Evolutionary conservation across 2,888 invertebrate genomes (phyloP).

Genomic region (Eledona agricola): DNA sequence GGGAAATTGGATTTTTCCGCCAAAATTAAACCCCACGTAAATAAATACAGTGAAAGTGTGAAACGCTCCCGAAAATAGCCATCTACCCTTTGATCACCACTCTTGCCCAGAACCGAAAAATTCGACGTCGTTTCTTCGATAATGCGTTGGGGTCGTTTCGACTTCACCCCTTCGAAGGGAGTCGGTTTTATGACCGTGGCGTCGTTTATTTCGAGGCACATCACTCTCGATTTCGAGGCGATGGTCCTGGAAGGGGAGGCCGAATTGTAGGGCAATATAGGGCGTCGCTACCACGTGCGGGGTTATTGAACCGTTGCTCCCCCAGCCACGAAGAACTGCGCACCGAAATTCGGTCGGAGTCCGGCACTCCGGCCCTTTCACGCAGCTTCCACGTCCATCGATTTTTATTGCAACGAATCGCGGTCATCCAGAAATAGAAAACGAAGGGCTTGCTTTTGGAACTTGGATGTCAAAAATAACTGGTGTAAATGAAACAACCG

Average conservation of each 20-base stretch:
- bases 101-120: no score
- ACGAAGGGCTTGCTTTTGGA: no score
- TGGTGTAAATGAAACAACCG: no score
- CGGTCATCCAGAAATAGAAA: no score
- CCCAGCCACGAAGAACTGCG: constrained; percentile 27
- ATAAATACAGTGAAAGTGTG: constrained; percentile 25
- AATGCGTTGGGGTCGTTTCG: no score
- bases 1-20: constrained; percentile 26
- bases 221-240: constrained; percentile 40
- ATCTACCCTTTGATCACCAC: constrained; percentile 5
- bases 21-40: constrained; percentile 27
- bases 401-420: no score
- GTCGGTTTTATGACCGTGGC: constrained; percentile 4
- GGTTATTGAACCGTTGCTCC: constrained; percentile 34
- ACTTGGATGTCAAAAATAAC: no score
- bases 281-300: constrained; percentile 41
- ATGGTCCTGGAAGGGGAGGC: constrained; percentile 40
- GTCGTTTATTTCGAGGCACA: constrained; percentile 31
- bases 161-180: no score
- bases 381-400: no score
- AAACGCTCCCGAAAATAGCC: constrained; percentile 12
- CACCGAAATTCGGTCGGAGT: constrained; percentile 31
- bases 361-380: constrained; percentile 1
- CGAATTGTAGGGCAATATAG: constrained; percentile 45
- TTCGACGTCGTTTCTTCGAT: no score